Conservation (phyloP, 2,888 invertebrate species). For the Tuta absoluta region DNA sequence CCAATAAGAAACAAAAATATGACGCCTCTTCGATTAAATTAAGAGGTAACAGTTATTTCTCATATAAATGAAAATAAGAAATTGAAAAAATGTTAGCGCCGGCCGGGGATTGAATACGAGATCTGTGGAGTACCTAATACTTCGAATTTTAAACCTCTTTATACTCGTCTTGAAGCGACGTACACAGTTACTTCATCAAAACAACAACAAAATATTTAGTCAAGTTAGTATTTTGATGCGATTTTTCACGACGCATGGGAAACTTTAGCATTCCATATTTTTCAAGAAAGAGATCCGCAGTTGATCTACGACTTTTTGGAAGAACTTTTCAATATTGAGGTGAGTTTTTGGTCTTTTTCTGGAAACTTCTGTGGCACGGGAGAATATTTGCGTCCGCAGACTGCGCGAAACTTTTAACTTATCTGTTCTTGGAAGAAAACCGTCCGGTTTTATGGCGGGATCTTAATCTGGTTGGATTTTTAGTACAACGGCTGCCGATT, state of each 20-base stretch:
- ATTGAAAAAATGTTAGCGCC: too few relatives aligned
- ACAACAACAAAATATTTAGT: too few relatives aligned
- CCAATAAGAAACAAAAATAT: too few relatives aligned
- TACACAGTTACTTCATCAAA: too few relatives aligned
- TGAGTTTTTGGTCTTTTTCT: constrained; percentile 4
- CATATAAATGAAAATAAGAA: too few relatives aligned
- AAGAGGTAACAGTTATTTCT: too few relatives aligned
- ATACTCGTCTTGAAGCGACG: too few relatives aligned
- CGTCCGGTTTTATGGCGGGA: constrained; percentile 1
- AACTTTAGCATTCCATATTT: background rate
- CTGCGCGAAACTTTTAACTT: constrained; percentile 6
- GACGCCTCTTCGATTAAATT: too few relatives aligned
- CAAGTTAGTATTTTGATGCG: too few relatives aligned
- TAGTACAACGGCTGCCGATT: background rate
- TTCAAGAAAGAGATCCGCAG: background rate
- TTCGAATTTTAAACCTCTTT: too few relatives aligned
- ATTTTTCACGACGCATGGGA: background rate
- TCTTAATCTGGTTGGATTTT: background rate
- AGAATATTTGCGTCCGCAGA: constrained; percentile 8
- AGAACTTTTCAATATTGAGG: constrained; percentile 15
- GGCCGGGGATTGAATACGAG: too few relatives aligned
- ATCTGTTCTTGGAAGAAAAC: background rate
- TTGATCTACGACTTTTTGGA: constrained; percentile 6
- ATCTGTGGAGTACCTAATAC: too few relatives aligned
- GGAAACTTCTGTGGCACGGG: background rate